Base-by-base conservation (phyloP, 2,888 invertebrate species). In the Euzophera pinguis region DNA sequence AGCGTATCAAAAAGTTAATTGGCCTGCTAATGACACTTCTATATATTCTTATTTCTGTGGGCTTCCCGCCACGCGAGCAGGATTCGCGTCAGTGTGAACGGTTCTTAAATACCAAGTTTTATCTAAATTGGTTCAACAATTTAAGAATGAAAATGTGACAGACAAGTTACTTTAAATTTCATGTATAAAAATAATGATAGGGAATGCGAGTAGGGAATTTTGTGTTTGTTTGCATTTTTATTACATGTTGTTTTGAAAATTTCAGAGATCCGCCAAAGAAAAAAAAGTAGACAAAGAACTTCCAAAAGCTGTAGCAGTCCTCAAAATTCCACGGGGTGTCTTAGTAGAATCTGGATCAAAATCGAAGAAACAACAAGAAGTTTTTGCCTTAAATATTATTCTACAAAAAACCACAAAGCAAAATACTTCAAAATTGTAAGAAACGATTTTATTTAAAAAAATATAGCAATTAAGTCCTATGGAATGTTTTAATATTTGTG, bases 321-420 rank as follows among this genome's bases (percentile, higher is more conserved):
- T 81, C 49, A 73, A 61, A 69, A 62, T 84, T 57, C 85, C 84
- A 3, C 62, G 61, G 50, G 75, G 75, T 59, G 65, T 78, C 53
- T 61, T 82, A 32, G 53, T 78, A 53, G 68, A 75, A 57, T 69
- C 75, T 59, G 73, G 68, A 32, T 14, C 45, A 10, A 32, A 45
- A 16, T 32, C 45, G 53, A 74, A 73, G 55, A 73, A 69, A 61
- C 65, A 64, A 54, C 72, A 71, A 56, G 68, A 81, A 69, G 59
- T 69, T 22, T 60, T 81, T 48, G 63, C 73, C 47, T 62, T 84
- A 59, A 79, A 75, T 58, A 73, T 85, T 62, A 64, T 73, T 35
- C 63, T 84, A 57, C 71, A 76, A 65, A 79, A 68, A 65, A 52
- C 59, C 14, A 9, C 32, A 32, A 32, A 37, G n/a, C 37, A 37